A percentile compares a stretch with the other conserved stretches of the same genome.
These are phyloP conservation scores for Cavia porcellus DNA, from an alignment of 2,113 vertebrate species.

Conservation along the genomic window DNA sequence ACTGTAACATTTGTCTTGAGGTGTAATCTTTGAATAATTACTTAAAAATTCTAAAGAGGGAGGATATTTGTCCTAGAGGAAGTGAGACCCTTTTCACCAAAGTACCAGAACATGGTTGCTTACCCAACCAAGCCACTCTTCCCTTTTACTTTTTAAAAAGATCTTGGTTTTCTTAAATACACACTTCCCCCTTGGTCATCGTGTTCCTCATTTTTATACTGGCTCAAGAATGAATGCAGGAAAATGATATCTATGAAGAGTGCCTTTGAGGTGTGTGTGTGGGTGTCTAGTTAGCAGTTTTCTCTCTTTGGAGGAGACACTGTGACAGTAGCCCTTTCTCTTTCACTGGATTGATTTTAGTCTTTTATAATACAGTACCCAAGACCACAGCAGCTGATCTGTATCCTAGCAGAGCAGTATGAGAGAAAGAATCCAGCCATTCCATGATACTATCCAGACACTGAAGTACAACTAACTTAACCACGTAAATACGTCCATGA, in stretches of 20 bases:
- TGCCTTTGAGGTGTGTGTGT: too few species aligned
- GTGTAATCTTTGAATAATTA: neutral
- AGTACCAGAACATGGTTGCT: neutral
- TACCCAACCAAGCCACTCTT: neutral
- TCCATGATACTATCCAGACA: neutral
- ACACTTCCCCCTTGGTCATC: neutral
- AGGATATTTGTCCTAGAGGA: neutral
- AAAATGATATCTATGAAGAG: neutral
- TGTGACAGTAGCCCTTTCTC: neutral
- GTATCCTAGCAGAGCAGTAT: neutral
- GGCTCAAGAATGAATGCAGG: neutral
- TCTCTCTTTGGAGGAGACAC: neutral
- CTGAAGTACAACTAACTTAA: neutral
- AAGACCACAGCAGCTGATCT: neutral
- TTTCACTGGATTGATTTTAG: neutral
- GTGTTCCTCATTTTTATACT: neutral
- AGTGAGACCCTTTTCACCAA: neutral
- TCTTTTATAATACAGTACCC: neutral
- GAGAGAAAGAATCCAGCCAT: neutral
- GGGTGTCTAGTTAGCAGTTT: neutral
- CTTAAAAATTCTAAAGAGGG: neutral
- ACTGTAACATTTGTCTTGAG: constrained; percentile 37
- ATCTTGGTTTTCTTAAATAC: neutral
- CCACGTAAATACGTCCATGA: neutral
- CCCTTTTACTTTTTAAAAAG: neutral